A percentile compares a stretch with the other conserved stretches of the same genome.
Conservation (phyloP, 2,888 invertebrate species). For the Sarcophaga variegata region DNA sequence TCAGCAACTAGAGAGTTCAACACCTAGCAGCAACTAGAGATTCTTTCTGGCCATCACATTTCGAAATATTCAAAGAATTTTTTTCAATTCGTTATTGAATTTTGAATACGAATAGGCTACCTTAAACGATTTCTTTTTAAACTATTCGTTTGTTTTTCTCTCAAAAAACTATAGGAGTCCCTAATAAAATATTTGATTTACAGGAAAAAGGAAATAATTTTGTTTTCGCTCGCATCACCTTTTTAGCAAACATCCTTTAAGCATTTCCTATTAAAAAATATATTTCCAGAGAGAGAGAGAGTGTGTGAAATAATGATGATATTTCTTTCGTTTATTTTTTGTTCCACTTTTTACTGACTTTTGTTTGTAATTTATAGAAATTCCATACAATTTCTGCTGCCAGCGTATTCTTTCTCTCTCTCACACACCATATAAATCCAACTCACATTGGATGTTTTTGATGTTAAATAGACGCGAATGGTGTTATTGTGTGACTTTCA, state of each 20-base stretch:
- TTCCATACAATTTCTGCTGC: neutral
- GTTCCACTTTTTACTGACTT: too few species aligned
- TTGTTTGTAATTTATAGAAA: too few species aligned
- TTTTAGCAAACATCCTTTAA: constrained; percentile 35
- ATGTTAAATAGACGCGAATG: constrained; percentile 48
- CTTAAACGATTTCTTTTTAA: too few species aligned
- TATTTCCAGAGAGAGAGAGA: constrained; percentile 21
- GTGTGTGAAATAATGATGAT: constrained; percentile 62
- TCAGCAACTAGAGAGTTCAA: too few species aligned
- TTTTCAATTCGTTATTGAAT: too few species aligned
- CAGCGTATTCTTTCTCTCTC: constrained; percentile 23
- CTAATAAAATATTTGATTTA: neutral
- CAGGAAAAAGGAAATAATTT: neutral
- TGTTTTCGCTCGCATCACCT: constrained; percentile 39
- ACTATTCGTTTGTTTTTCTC: too few species aligned
- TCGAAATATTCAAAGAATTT: too few species aligned
- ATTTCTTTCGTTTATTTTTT: constrained; percentile 50
- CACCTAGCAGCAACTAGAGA: too few species aligned
- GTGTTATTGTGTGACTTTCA: neutral
- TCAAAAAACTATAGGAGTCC: too few species aligned
- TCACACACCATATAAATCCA: constrained; percentile 33
- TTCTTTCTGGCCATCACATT: too few species aligned
- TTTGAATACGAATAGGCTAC: too few species aligned
- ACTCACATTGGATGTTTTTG: constrained; percentile 40
- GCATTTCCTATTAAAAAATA: constrained; percentile 66